phyloP scores from a whole-genome alignment of 2,888 invertebrate genomes.

The Drepana falcataria region DNA sequence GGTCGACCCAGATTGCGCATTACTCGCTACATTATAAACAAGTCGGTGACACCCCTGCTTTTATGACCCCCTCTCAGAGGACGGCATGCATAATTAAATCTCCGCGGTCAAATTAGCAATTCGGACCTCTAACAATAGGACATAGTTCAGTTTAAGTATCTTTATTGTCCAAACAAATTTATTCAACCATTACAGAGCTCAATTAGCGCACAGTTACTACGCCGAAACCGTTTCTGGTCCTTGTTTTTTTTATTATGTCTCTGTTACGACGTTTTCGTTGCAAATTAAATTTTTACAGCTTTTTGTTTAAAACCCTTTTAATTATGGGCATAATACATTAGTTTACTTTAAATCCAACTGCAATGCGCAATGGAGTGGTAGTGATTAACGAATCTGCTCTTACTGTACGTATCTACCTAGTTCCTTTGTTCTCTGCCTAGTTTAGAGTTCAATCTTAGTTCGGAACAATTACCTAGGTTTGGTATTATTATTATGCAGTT shows the following conservation, averaged over 20 bases:
- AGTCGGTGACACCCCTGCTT: constrained; percentile 69
- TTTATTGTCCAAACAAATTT: constrained; percentile 71
- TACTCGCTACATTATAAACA: constrained; percentile 76
- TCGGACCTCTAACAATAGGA: constrained; percentile 68
- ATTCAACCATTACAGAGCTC: constrained; percentile 63
- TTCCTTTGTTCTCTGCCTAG: constrained; percentile 20
- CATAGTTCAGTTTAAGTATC: constrained; percentile 71
- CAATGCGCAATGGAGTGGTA: constrained; percentile 8
- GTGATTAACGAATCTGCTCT: constrained; percentile 25
- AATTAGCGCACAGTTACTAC: constrained; percentile 52
- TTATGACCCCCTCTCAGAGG: constrained; percentile 62
- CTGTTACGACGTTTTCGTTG: constrained; percentile 32
- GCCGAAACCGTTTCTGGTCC: constrained; percentile 33
- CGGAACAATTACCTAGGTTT: neutral
- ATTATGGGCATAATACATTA: constrained; percentile 28
- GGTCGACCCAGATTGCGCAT: constrained; percentile 64
- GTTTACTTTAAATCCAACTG: constrained; percentile 23
- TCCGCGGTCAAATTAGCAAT: constrained; percentile 76
- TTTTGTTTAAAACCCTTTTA: constrained; percentile 29
- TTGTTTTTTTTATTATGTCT: constrained; percentile 50
- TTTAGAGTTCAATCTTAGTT: constrained; percentile 11
- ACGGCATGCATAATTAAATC: constrained; percentile 77
- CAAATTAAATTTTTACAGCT: constrained; percentile 16
- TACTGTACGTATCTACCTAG: constrained; percentile 10
- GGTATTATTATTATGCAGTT: neutral